Evolutionary conservation across 1,140 invertebrate species (phyloP), one percentile per base, ranked within the genome.

Genomic region (Bombus sibiricus): DNA sequence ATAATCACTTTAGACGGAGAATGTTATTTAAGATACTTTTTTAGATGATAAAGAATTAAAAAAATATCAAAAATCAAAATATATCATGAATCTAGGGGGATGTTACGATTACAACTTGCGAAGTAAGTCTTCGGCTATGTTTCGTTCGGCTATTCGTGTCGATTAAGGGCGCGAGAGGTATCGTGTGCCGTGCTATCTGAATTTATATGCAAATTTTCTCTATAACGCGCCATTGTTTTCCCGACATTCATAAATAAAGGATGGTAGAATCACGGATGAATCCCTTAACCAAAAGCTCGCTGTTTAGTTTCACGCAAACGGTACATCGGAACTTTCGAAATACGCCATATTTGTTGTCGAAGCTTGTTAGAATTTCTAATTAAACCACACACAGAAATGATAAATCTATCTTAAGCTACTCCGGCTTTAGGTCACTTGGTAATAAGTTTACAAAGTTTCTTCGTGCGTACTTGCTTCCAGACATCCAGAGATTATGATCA

Each of bases 301-400:
- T 69, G 68, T 81, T 88, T 86, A 79, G 53, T 68, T 59, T 77
- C 32, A n/a, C 41, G 22, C 39, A n/a, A 85, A 81, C 62, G 71
- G 79, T 53, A 41, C 83, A 32, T 85, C 47, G 79, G 62, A 89
- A 89, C 77, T 66, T 80, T 81, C 62, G 77, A 77, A 85, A 78
- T 71, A 39, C 73, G 64, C 41, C 15, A 53, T 86, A 86, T 89
- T 89, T 83, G 75, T 80, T 66, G 64, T 41, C 3, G 28, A 79
- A 88, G 83, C 83, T 88, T 78, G 71, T 83, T 88, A 86, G 87
- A 79, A 88, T 86, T 86, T 85, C 75, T 89, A 89, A 89, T 89
- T 89, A 88, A 88, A 88, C 79, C 83, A 76, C 87, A 88, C 79
- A 53, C 83, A 62, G 66, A 80, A 86, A 89, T 82, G 83, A 88